Evolutionary conservation across 2,113 vertebrate species (phyloP), one percentile per base, ranked within the genome.

Genomic region (Zootoca vivipara): DNA sequence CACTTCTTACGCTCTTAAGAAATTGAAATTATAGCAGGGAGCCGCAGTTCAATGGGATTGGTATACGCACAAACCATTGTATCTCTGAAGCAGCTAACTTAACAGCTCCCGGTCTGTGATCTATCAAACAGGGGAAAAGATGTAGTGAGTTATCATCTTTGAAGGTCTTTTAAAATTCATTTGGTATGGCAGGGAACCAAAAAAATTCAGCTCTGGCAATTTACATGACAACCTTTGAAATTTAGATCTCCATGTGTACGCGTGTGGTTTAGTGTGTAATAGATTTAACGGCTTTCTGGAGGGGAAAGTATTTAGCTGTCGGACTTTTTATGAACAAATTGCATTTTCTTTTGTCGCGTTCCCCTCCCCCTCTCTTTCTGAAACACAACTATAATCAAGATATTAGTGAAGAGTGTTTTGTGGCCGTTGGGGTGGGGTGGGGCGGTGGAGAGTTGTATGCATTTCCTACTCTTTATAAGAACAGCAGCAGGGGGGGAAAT

Each of bases 401-500:
- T 95, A 96, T 95, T 94, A 95, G 92, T 78, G 93, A 95, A 94
- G 90, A 30, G 88, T 1, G 40, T 82, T 79, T 91, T 86, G 72
- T 38, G 15, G 22, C 20, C 7, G 24, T 64, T 69, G 86, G 10
- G 78, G 28, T 16, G 10, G 46, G n/a, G 58, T 35, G 28, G 75
- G 13, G 75, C 9, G 72, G 1, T 18, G 20, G 40, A 33, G 22
- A 0, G 28, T 56, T 78, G 26, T 65, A 2, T 83, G 58, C 65
- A n/a, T 88, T 83, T 56, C 6, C 77, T 15, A 87, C 91, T 92
- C 88, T 85, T 90, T 92, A 52, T 52, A 92, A 96, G 96, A 96
- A 97, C 96, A 94, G 96, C 94, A 94, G 24, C 35, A 35, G 33
- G 30, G 22, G 7, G n/a, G 95, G 94, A 94, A 95, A 95, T 94